Conservation (phyloP, 92 coral and sea anemone genomes). For the Epizoanthus ramosus region DNA sequence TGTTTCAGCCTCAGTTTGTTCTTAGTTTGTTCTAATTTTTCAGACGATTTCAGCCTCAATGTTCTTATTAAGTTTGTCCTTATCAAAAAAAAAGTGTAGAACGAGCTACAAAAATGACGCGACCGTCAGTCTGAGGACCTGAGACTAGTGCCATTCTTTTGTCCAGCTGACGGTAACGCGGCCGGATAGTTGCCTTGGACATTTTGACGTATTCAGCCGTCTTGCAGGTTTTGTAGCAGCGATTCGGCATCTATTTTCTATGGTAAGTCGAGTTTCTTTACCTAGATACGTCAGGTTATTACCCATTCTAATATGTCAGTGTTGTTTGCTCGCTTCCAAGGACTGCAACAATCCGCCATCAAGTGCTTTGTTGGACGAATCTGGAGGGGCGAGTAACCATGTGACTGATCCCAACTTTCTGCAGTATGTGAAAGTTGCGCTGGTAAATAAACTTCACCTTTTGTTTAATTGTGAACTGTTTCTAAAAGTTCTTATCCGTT, state of each 20-base stretch:
- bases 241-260: neutral
- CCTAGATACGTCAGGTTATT: neutral
- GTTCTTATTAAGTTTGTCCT: no score
- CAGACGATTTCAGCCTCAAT: no score
- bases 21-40: no score
- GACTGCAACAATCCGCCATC: neutral
- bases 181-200: neutral
- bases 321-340: neutral
- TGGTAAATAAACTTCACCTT: neutral
- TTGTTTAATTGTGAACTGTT: neutral
- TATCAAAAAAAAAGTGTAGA: no score
- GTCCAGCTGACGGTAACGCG: no score
- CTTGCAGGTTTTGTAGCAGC: neutral
- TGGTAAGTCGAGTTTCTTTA: constrained; percentile 8
- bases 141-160: constrained; percentile 15
- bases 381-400: constrained; percentile 5
- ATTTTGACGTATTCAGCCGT: neutral
- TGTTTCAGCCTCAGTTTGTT: no score
- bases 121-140: neutral
- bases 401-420: constrained; percentile 34
- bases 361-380: neutral
- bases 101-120: no score
- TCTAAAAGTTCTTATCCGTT: neutral
- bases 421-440: constrained; percentile 29
- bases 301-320: neutral